A percentile compares a stretch with the other conserved stretches of the same genome.
These are phyloP conservation scores for Nemurella pictetii DNA, from an alignment of 2,888 invertebrate species.

Conservation along the genomic window DNA sequence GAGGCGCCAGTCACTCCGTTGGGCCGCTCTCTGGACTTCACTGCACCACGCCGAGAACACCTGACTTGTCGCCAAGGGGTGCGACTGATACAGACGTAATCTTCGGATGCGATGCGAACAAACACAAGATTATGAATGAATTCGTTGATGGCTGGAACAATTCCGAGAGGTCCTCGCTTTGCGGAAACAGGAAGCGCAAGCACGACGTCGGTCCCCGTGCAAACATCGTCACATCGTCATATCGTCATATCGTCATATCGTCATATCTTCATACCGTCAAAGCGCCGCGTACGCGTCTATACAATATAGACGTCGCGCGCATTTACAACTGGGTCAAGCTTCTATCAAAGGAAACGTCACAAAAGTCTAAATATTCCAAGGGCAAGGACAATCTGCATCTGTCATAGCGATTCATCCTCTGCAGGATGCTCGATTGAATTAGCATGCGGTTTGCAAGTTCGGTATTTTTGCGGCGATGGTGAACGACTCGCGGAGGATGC, in stretches of 20 bases:
- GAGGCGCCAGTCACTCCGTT: background rate
- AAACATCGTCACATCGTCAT: no score
- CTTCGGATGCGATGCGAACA: background rate
- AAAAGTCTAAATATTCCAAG: slow-evolving; percentile 2
- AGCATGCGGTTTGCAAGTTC: background rate
- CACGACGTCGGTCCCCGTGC: background rate
- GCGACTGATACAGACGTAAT: background rate
- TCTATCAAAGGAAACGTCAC: slow-evolving; percentile 11
- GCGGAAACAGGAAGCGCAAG: background rate
- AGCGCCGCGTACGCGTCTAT: no score
- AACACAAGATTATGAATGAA: background rate
- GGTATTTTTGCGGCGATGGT: background rate
- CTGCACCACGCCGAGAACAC: background rate
- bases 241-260: background rate
- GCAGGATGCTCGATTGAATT: background rate
- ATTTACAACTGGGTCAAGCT: slow-evolving; percentile 3
- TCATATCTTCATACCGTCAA: background rate
- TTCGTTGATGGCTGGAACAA: background rate
- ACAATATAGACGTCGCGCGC: background rate
- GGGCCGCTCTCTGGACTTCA: no score
- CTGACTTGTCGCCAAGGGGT: background rate
- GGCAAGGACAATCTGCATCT: background rate
- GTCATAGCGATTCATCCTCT: slow-evolving; percentile 1
- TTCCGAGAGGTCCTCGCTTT: background rate
- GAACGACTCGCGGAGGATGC: background rate